These are phyloP conservation scores for Amblyornis subalaris DNA, from an alignment of 2,113 vertebrate genomes.

Conservation along the genomic window DNA sequence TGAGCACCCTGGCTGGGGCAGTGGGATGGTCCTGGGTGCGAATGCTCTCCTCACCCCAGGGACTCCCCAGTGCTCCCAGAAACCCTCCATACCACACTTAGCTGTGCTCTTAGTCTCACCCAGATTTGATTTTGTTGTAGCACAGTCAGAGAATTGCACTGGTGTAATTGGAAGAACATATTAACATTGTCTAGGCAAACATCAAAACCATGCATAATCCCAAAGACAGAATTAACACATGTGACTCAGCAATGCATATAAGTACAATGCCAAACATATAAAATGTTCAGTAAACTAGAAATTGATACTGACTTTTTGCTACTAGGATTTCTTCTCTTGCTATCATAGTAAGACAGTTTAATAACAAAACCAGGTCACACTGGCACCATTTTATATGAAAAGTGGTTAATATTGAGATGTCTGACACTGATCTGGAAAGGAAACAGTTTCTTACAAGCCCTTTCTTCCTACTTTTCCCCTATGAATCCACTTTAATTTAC, in stretches of 20 bases:
- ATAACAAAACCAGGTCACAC: not conserved
- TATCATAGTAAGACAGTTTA: not conserved
- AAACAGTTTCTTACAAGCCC: not conserved
- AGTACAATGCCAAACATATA: not conserved
- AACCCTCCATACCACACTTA: rapidly evolving
- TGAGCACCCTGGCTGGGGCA: not conserved
- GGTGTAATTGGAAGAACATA: not conserved
- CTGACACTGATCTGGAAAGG: not conserved
- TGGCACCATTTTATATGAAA: not conserved
- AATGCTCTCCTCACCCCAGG: not conserved
- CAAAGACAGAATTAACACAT: rapidly evolving
- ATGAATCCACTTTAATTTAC: not conserved
- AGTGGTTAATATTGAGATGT: not conserved
- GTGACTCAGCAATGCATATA: not conserved
- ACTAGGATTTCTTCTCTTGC: not conserved
- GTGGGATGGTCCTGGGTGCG: rapidly evolving
- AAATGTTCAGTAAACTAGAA: not conserved
- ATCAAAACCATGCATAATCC: not conserved
- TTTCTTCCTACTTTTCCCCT: not conserved
- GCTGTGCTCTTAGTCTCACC: rapidly evolving
- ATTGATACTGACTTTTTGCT: not conserved
- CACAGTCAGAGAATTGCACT: rapidly evolving
- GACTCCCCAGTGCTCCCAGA: rapidly evolving
- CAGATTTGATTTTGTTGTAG: not conserved
- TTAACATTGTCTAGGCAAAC: not conserved